Base-by-base conservation (phyloP, 2,113 vertebrate genomes). In the Peromyscus polionotus region DNA sequence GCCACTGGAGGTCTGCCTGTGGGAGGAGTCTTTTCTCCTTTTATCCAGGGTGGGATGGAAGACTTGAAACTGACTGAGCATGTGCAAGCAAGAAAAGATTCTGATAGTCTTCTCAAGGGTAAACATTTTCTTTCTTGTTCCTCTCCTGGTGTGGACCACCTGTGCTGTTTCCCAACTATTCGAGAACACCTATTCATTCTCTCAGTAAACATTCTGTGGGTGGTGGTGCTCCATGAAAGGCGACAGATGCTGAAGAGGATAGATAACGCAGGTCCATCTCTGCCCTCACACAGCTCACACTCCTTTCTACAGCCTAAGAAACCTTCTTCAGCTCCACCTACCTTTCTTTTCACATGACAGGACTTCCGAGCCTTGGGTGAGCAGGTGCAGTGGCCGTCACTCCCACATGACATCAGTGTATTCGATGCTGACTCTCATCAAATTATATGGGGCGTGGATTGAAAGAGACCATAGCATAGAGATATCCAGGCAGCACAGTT, bases 1-100 rank as follows among this genome's bases (percentile, higher is more conserved):
- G 68, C 90, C 63, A 54, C 68, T 2, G 80, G 96, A 84, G 81
- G 26, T 72, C 76, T 63, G 67, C 68, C 12, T 19, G 54, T 54
- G 54, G 96, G 92, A 92, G 92, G 92, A 89, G 73, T 1, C 79
- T 19, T 3, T 3, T 24, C 4, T 24, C 77, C 97, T 98, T 98
- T 98, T n/a, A 97, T 97, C 95, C 73, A 54, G 68, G 95, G 92
- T 97, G 91, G 94, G 81, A 93, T 90, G 33, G 54, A 92, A 76
- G 79, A 75, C 75, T 73, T 54, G 65, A 88, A 88, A 72, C 81
- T 63, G 67, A 14, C 36, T 28, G 59, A 85, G 93, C 70, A 73
- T 92, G 59, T 65, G 76, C 93, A 26, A 84, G 42, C 19, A 63
- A 75, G 75, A n/a, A 22, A 51, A 95, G 59, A 75, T 81, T 84